Evolutionary conservation across 1,140 invertebrate species (phyloP), one percentile per base, ranked within the genome.

Genomic region (Frieseomelitta varia): DNA sequence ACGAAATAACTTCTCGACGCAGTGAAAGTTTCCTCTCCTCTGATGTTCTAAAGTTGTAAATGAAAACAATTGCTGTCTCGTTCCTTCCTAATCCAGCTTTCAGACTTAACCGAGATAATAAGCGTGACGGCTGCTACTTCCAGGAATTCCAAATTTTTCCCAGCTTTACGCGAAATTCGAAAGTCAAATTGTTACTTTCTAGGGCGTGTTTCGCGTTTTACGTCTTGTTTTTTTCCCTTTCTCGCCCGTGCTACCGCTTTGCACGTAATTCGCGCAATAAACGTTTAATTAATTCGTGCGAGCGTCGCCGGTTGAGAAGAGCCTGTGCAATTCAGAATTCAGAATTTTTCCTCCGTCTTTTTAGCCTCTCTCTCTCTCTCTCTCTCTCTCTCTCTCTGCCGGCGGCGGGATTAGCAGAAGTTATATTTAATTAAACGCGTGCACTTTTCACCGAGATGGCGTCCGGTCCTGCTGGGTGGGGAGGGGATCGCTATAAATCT

Each of bases 371-470:
- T 47, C 8, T 39, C 39, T 47, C 39, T 39, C 39, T 39, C 39
- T 39, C 39, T 47, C 39, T 47, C 15, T 14, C 4, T 17, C 4
- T 65, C 0, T n/a, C 61, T 65, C 24, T 15, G 24, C 21, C 10
- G 39, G 39, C 0, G 0, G 2, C 12, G 2, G 72, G 51, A 67
- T 67, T 61, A 61, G 30, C 51, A 24, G 19, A 56, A 65, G 68
- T 82, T 76, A 27, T 34, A 76, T 82, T 82, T 68, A 76, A 82
- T 82, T 77, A 77, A 82, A 76, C 61, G 30, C 30, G 47, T n/a
- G 51, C 51, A 61, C 71, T 55, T 81, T 67, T 68, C 80, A n/a
- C 24, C 19, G 19, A 10, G 6, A 47, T 6, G 39, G 17, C 14
- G 30, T 65, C 51, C 30, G n/a, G 3, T 30, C 55, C 51, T 8